A percentile compares a stretch with the other conserved stretches of the same genome.
Evolutionary conservation across 2,888 invertebrate species (phyloP).

Genomic region (Polydesmus complanatus): DNA sequence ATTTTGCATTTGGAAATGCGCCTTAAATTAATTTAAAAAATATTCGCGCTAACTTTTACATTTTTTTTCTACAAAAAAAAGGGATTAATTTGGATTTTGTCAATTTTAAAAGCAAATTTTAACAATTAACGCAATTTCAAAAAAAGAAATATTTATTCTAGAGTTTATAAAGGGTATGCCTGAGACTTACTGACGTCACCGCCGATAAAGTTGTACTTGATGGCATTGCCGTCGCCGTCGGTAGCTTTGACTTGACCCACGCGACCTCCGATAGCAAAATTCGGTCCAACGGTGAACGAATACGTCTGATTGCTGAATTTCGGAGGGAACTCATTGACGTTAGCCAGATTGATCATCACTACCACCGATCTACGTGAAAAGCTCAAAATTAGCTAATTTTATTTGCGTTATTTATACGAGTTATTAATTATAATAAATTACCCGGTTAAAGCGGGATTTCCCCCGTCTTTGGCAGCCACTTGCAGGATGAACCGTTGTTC

Average conservation of each 20-base stretch:
- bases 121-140: too few relatives aligned
- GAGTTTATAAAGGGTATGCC: too few relatives aligned
- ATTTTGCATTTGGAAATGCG: too few relatives aligned
- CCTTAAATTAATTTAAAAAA: too few relatives aligned
- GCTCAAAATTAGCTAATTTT: too few relatives aligned
- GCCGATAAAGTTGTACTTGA: constrained; percentile 51
- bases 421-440: constrained; percentile 7
- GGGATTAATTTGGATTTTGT: neutral
- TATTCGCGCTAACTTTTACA: too few relatives aligned
- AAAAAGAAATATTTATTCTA: too few relatives aligned
- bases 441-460: constrained; percentile 23
- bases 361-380: constrained; percentile 15
- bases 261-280: constrained; percentile 67
- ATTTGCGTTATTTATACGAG: neutral
- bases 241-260: constrained; percentile 68
- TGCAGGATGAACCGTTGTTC: constrained; percentile 18
- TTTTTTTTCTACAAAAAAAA: too few relatives aligned
- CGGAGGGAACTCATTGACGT: constrained; percentile 34
- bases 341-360: constrained; percentile 25
- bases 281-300: constrained; percentile 81
- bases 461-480: constrained; percentile 24
- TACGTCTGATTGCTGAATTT: constrained; percentile 52
- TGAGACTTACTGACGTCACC: constrained; percentile 17
- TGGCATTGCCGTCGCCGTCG: constrained; percentile 52
- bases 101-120: neutral